Base-by-base conservation (phyloP, 2,113 vertebrate genomes). In the Atractosteus spatula region DNA sequence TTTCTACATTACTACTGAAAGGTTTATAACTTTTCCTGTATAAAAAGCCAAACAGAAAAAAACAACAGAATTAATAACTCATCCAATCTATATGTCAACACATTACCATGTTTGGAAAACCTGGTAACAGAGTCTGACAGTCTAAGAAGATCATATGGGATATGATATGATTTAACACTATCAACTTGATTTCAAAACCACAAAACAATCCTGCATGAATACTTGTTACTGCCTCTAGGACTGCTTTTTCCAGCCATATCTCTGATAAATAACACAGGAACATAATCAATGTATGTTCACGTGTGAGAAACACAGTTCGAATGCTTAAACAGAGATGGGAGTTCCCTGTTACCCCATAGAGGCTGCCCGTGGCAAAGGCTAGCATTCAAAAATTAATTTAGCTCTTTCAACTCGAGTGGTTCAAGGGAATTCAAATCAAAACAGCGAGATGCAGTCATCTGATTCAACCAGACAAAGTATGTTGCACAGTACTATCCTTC, bases 191-290 rank as follows among this genome's bases (percentile, higher is more conserved):
- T 59, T 59, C 57, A 59, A 59, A 86, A 88, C 82, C 86, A 89
- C 81, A 85, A 82, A 76, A 80, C 81, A 80, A 81, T 79, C 75
- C 56, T 81, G 82, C 80, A 82, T 89, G 85, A 89, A 89, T 91
- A 78, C 85, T 85, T 91, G 86, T 89, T 90, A 88, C 81, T 71
- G 84, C 83, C 83, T 79, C 86, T 85, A 82, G 84, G 87, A 85
- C 84, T 80, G 81, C 82, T 81, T 89, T 82, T 82, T 87, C 80
- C 86, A 79, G 78, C 78, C 84, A 86, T 87, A 88, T 14, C 2
- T 13, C 57, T 59, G 57, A 59, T 85, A 88, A 89, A 88, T 84
- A 89, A 86, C 82, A 79, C 81, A 76, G 79, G 80, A 78, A 76
- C 80, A 82, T 79, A 87, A 82, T 87, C 83, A 84, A 89, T 88